Evolutionary conservation across 2,797 vertebrate species (phyloP), one percentile per base, ranked within the genome.

Genomic region (Erethizon dorsatum): DNA sequence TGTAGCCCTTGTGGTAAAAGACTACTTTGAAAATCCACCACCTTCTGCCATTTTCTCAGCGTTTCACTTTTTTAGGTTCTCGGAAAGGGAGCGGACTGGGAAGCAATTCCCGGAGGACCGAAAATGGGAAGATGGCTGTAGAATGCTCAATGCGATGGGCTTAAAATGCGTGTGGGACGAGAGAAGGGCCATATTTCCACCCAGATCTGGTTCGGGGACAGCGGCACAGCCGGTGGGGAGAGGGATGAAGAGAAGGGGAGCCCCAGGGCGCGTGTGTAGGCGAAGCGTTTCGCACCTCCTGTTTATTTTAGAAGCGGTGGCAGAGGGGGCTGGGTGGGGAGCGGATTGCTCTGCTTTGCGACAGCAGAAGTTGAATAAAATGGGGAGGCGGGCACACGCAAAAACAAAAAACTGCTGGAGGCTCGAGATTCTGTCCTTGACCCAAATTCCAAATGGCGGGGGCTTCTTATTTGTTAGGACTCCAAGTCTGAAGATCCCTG

Each of bases 261-360:
- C 89, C 90, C 33, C 82, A 92, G 95, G 96, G 91, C 96, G 96
- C 97, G 96, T 93, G 98, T 97, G 96, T 92, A 41, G 88, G 88
- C 75, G 79, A 87, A 77, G 94, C 91, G 28, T 94, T 98, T 98
- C 96, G 84, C 97, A 97, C 97, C 97, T 98, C 94, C 92, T 97
- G 97, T 97, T 98, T 97, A 95, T 97, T 79, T 97, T 97, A 97
- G 96, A 82, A 90, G 83, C 37, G 31, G 31, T 31, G 77, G 65
- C 63, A 52, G 90, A 80, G 77, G 84, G 87, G 83, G 73, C 71
- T 17, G 37, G 37, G 77, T 50, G 83, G 80, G 59, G 41, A 79
- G 94, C 12, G 94, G 90, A 96, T 92, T 97, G 90, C 96, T 95
- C 87, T 37, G 82, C 67, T 86, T 95, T 78, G 89, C 41, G 26